Conservation (phyloP, 2,888 invertebrate genomes). For the Campoplex nolae region DNA sequence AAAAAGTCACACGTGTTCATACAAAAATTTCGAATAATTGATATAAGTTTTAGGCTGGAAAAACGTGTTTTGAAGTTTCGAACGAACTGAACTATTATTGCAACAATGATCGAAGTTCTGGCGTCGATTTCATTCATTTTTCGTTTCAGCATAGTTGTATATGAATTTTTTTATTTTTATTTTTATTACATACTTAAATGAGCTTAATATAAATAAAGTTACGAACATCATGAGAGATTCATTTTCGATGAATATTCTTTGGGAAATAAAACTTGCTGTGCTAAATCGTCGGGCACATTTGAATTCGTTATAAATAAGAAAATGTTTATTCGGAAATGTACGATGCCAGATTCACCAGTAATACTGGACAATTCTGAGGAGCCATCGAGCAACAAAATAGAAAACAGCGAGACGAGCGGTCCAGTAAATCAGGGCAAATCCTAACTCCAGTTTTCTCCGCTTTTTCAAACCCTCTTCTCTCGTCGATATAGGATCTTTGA, state of each 20-base stretch:
- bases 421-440: not conserved
- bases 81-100: not conserved
- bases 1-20: no score
- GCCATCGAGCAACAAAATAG: conserved; percentile 32
- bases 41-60: not conserved
- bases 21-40: not conserved
- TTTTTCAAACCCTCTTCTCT: conserved; percentile 46
- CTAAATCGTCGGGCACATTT: not conserved
- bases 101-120: not conserved
- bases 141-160: not conserved
- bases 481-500: conserved; percentile 73
- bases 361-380: not conserved
- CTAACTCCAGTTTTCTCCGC: not conserved
- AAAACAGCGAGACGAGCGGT: conserved; percentile 10
- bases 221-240: not conserved
- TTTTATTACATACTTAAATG: not conserved
- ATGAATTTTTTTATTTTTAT: not conserved
- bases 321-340: not conserved
- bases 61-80: not conserved
- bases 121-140: not conserved
- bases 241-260: not conserved
- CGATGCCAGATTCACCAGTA: not conserved
- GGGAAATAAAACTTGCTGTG: not conserved
- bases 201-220: not conserved
- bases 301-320: not conserved